These are phyloP conservation scores for Bombus pascuorum DNA, from an alignment of 1,140 invertebrate genomes.

Conservation along the genomic window DNA sequence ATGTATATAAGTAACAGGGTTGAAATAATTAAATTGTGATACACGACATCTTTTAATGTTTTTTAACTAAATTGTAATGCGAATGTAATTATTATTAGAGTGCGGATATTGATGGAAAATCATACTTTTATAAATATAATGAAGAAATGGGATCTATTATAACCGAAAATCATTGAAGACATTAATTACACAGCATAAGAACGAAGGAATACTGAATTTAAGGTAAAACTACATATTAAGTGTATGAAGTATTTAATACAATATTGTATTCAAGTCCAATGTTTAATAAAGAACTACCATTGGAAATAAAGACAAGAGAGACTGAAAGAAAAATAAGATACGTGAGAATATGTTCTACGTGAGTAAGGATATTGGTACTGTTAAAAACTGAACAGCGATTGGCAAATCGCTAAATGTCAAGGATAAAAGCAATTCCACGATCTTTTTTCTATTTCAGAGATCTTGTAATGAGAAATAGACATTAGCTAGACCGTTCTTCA, in stretches of 20 bases:
- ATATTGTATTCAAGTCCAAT: too few species aligned
- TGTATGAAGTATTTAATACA: too few species aligned
- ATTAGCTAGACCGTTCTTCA: not conserved
- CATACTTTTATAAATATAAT: too few species aligned
- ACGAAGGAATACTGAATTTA: too few species aligned
- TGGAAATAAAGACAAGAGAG: too few species aligned
- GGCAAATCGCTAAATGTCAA: conserved; percentile 25
- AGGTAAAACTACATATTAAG: too few species aligned
- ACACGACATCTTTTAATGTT: not conserved
- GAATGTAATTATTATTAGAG: not conserved
- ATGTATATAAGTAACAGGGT: not conserved
- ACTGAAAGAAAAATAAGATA: not conserved
- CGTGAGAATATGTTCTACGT: not conserved
- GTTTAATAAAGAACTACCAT: too few species aligned
- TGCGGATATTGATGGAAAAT: too few species aligned
- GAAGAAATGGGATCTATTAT: too few species aligned
- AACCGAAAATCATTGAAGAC: too few species aligned
- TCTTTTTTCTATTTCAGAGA: not conserved
- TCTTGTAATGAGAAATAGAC: not conserved
- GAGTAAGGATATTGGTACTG: not conserved
- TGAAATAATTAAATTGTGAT: not conserved
- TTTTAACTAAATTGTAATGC: not conserved
- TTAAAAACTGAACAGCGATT: not conserved
- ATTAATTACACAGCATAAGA: too few species aligned
- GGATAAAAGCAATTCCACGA: conserved; percentile 3